phyloP scores from a whole-genome alignment of 2,797 vertebrate genomes.

The Natrix natrix region DNA sequence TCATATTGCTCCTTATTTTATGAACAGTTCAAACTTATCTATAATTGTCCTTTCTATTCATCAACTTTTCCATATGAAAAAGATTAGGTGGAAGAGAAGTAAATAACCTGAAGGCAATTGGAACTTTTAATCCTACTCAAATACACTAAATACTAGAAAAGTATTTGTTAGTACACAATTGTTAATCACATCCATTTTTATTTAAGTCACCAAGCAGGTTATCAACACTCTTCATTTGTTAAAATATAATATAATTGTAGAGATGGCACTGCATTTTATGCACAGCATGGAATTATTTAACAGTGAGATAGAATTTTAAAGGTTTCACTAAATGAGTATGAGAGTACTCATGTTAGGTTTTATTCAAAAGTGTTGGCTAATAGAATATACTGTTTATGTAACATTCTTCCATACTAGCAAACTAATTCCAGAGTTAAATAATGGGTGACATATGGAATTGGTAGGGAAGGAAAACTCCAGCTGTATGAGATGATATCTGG shows the following conservation, averaged over 20 bases:
- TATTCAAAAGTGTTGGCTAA: background rate
- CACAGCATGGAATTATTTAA: background rate
- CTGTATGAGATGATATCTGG: background rate
- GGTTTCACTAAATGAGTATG: background rate
- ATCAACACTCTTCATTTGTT: background rate
- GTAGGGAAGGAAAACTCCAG: background rate
- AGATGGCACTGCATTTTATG: background rate
- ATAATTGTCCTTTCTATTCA: background rate
- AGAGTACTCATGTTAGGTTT: background rate
- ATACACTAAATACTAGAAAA: background rate
- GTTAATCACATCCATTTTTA: background rate
- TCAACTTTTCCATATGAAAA: background rate
- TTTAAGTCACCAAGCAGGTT: background rate
- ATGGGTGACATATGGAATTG: background rate
- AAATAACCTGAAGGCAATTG: background rate
- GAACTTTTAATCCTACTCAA: background rate
- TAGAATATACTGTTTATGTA: background rate
- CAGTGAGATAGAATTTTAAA: background rate
- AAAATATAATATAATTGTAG: background rate
- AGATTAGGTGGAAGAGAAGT: background rate
- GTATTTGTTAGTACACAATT: background rate
- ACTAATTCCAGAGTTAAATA: background rate
- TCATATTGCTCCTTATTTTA: background rate
- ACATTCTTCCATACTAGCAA: background rate
- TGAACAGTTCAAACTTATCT: background rate